A percentile compares a stretch with the other conserved stretches of the same genome.
Evolutionary conservation across 2,113 vertebrate genomes (phyloP).

Genomic region (Misgurnus anguillicaudatus): DNA sequence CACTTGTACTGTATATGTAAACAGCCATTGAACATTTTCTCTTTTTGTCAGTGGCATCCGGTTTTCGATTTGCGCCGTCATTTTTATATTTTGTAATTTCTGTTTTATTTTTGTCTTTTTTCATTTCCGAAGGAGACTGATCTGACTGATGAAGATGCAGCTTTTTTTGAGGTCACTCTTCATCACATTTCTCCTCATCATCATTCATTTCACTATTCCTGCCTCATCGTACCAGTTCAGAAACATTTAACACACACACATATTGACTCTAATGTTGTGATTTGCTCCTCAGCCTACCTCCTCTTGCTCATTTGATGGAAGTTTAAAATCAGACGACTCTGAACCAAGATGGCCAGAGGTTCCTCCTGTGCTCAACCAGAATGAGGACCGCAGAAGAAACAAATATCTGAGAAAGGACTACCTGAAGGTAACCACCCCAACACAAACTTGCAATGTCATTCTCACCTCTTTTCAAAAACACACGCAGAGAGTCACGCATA

Average conservation of each 20-base stretch:
- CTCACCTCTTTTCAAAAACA: not conserved
- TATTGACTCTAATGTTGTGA: not conserved
- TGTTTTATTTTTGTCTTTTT: conserved; percentile 16
- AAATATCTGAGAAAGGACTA: conserved; percentile 97
- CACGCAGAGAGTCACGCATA: not conserved
- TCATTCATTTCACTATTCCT: not conserved
- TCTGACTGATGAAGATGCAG: conserved; percentile 54
- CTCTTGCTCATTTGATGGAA: conserved; percentile 77
- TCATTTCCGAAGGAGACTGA: conserved; percentile 50
- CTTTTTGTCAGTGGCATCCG: not conserved
- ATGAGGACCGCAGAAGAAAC: conserved; percentile 88
- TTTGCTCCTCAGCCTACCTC: conserved; percentile 66
- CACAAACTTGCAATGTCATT: not conserved
- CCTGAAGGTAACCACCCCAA: conserved; percentile 81
- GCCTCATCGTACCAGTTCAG: not conserved
- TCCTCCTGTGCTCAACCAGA: conserved; percentile 88
- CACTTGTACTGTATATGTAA: too few species aligned
- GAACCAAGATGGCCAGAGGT: conserved; percentile 89
- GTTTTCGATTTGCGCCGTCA: not conserved
- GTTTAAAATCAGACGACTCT: conserved; percentile 79
- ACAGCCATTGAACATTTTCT: not conserved
- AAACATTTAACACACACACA: not conserved
- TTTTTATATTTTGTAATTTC: not conserved
- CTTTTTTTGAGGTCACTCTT: conserved; percentile 58
- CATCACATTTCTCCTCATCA: conserved; percentile 25